phyloP scores from a whole-genome alignment of 2,113 vertebrate species.

The Cynopterus brachyotis region DNA sequence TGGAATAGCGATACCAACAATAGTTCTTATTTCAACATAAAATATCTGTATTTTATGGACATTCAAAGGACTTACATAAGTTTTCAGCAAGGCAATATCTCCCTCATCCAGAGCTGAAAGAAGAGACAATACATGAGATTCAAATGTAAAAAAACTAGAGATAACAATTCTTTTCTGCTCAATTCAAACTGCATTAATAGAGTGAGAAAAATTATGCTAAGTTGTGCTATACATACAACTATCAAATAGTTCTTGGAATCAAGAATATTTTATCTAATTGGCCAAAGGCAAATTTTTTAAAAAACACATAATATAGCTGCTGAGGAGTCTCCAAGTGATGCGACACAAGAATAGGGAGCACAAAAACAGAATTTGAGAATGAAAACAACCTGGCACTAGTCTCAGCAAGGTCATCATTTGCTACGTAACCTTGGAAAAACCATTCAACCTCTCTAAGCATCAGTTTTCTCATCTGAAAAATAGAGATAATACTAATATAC shows the following conservation, averaged over 20 bases:
- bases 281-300: not conserved
- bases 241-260: not conserved
- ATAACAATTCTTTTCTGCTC: not conserved
- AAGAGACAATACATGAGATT: slow-evolving; percentile 65
- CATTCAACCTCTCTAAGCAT: not conserved
- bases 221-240: not conserved
- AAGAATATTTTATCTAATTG: not conserved
- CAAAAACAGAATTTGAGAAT: not conserved
- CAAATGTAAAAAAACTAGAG: slow-evolving; percentile 12
- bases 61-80: slow-evolving; percentile 91
- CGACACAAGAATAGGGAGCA: not conserved
- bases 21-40: slow-evolving; percentile 28
- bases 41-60: not conserved
- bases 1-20: slow-evolving; percentile 5
- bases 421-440: not conserved
- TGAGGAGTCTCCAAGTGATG: not conserved
- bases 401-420: not conserved
- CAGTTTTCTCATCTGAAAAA: slow-evolving; percentile 2
- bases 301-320: not conserved
- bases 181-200: not conserved
- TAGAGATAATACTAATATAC: not conserved
- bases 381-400: not conserved
- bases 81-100: slow-evolving; percentile 97
- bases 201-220: slow-evolving; percentile 5
- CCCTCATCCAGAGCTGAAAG: slow-evolving; percentile 96